Evolutionary conservation across 1,140 invertebrate species (phyloP).

Genomic region (Drosophila fuyamai): DNA sequence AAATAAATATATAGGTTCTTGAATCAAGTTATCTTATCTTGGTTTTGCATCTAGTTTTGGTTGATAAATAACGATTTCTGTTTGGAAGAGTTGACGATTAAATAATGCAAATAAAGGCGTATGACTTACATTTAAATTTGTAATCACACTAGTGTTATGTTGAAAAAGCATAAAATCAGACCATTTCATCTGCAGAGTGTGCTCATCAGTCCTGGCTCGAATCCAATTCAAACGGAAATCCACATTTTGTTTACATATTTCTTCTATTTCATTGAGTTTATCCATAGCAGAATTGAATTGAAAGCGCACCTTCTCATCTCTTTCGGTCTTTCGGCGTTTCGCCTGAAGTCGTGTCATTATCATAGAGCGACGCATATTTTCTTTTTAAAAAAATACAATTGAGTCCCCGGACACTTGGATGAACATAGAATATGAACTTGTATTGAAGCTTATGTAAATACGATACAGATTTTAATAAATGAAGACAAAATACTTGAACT

Average conservation of each 20-base stretch:
- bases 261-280: slow-evolving; percentile 41
- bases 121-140: too few species aligned
- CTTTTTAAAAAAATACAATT: background rate
- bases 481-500: slow-evolving; percentile 20
- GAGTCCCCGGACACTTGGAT: background rate
- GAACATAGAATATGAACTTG: slow-evolving; percentile 19
- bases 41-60: too few species aligned
- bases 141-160: too few species aligned
- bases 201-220: slow-evolving; percentile 9
- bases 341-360: slow-evolving; percentile 31
- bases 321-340: slow-evolving; percentile 28
- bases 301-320: slow-evolving; percentile 48
- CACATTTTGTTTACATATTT: slow-evolving; percentile 20
- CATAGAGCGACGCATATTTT: slow-evolving; percentile 62
- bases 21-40: background rate
- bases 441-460: slow-evolving; percentile 15
- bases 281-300: slow-evolving; percentile 38
- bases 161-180: slow-evolving; percentile 27
- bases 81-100: too few species aligned
- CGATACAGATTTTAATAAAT: slow-evolving; percentile 12
- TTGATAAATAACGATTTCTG: too few species aligned
- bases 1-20: background rate
- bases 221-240: slow-evolving; percentile 42
- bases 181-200: slow-evolving; percentile 50
- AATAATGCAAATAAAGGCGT: too few species aligned